Evolutionary conservation across 1,140 invertebrate species (phyloP).

Genomic region (Uloborus diversus): DNA sequence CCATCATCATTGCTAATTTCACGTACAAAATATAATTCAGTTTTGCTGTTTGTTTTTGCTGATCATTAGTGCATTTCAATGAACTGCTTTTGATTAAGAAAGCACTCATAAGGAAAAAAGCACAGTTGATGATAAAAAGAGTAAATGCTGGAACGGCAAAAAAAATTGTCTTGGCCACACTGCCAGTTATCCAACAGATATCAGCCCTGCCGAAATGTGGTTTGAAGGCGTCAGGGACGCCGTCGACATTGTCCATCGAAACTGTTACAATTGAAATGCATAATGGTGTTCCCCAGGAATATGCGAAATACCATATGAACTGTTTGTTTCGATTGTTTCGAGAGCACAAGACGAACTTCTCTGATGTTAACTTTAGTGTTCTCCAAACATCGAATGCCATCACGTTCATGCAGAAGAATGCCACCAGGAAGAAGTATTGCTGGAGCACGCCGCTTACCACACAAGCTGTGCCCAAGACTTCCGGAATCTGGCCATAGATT

Average conservation of each 20-base stretch:
- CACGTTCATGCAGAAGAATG: slow-evolving; percentile 73
- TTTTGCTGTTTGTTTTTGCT: slow-evolving; percentile 54
- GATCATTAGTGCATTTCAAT: slow-evolving; percentile 50
- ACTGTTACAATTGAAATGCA: slow-evolving; percentile 65
- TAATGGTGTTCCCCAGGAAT: slow-evolving; percentile 63
- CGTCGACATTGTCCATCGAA: slow-evolving; percentile 65
- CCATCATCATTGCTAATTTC: slow-evolving; percentile 66
- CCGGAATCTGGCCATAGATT: slow-evolving; percentile 63
- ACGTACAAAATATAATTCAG: slow-evolving; percentile 70
- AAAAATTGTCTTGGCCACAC: slow-evolving; percentile 68
- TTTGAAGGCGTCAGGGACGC: slow-evolving; percentile 62
- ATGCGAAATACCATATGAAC: slow-evolving; percentile 62
- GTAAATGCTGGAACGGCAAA: slow-evolving; percentile 69
- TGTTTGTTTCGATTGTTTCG: slow-evolving; percentile 61
- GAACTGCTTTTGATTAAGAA: slow-evolving; percentile 67
- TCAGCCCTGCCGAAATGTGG: slow-evolving; percentile 66
- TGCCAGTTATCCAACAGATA: slow-evolving; percentile 70
- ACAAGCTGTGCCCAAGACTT: slow-evolving; percentile 59
- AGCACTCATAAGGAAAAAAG: slow-evolving; percentile 69
- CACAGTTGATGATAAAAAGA: slow-evolving; percentile 67
- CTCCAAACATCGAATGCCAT: slow-evolving; percentile 72
- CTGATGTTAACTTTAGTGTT: slow-evolving; percentile 68
- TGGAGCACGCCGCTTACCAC: slow-evolving; percentile 64
- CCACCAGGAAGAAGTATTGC: slow-evolving; percentile 69
- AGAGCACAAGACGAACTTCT: slow-evolving; percentile 66